These are phyloP conservation scores for Lumbricus terrestris DNA, from an alignment of 2,888 invertebrate genomes.

Conservation along the genomic window DNA sequence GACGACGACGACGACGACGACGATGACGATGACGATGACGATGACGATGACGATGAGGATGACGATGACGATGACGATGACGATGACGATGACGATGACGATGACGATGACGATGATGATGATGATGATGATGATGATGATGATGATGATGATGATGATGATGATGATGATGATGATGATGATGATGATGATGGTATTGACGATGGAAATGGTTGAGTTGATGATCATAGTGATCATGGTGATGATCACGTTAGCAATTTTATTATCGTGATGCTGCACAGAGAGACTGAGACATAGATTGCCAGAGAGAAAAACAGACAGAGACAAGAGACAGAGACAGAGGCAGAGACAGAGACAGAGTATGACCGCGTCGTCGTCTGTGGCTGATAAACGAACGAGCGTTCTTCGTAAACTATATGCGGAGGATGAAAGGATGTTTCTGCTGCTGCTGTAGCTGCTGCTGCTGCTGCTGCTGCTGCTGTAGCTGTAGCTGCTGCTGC, in stretches of 20 bases:
- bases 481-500: not conserved
- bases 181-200: not conserved
- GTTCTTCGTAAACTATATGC: not conserved
- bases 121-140: not conserved
- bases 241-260: too few species aligned
- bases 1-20: conserved; percentile 27
- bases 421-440: not conserved
- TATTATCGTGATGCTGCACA: too few species aligned
- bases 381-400: not conserved
- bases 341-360: not conserved
- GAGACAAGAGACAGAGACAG: not conserved
- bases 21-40: conserved; percentile 35
- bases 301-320: too few species aligned
- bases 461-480: not conserved
- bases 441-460: not conserved
- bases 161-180: not conserved
- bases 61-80: conserved; percentile 33
- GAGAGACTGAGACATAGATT: not conserved
- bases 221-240: not conserved
- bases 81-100: conserved; percentile 62
- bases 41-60: conserved; percentile 34
- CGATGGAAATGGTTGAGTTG: not conserved
- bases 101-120: not conserved
- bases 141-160: conserved; percentile 19
- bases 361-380: not conserved